Evolutionary conservation across 2,797 vertebrate genomes (phyloP).

Genomic region (Tragelaphus eurycerus): DNA sequence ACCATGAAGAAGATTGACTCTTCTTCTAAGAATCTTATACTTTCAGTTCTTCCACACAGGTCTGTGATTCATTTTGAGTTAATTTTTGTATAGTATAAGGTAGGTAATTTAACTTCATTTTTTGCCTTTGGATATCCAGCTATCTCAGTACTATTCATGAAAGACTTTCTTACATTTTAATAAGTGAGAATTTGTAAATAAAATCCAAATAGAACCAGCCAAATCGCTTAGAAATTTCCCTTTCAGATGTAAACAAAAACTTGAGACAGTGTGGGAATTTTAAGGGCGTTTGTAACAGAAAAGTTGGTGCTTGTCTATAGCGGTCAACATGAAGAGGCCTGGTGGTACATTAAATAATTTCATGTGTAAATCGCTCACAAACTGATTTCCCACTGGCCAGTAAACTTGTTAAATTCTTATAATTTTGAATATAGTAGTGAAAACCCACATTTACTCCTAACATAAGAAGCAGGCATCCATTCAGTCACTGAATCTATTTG

Average conservation of each 20-base stretch:
- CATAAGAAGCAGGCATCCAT: neutral
- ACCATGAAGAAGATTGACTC: neutral
- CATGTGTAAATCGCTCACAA: neutral
- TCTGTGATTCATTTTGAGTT: neutral
- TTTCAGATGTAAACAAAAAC: neutral
- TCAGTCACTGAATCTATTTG: neutral
- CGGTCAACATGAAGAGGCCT: neutral
- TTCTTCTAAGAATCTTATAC: neutral
- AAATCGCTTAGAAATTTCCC: no score
- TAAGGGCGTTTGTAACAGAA: neutral
- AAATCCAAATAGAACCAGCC: neutral
- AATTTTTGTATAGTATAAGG: neutral
- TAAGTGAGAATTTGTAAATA: neutral
- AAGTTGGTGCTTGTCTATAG: neutral
- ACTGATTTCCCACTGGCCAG: neutral
- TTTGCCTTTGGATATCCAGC: neutral
- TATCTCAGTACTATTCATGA: neutral
- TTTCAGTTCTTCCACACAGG: neutral
- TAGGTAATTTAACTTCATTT: neutral
- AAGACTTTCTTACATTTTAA: neutral
- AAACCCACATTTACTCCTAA: neutral
- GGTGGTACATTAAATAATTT: neutral
- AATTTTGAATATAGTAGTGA: neutral
- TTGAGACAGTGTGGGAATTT: neutral
- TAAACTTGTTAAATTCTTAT: neutral